phyloP scores from a whole-genome alignment of 2,888 invertebrate genomes.

The Calephelis perditalis region DNA sequence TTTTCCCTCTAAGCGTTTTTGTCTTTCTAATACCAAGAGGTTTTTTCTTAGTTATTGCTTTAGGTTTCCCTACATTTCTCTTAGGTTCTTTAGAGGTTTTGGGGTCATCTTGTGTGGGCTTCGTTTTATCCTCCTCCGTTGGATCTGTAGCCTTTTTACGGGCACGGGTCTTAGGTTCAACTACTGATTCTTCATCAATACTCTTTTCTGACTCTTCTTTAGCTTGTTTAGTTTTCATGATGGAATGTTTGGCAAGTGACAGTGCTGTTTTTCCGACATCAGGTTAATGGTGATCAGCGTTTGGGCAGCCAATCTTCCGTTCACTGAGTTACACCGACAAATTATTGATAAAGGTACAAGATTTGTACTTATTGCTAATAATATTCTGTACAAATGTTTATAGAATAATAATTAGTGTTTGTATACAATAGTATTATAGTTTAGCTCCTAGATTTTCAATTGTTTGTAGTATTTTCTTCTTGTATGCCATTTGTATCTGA shows the following conservation, averaged over 20 bases:
- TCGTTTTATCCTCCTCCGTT: constrained; percentile 57
- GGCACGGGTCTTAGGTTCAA: constrained; percentile 70
- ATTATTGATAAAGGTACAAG: constrained; percentile 12
- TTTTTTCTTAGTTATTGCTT: constrained; percentile 60
- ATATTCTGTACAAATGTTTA: constrained; percentile 17
- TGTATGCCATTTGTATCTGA: constrained; percentile 16
- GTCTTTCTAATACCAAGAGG: constrained; percentile 68
- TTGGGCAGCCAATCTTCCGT: constrained; percentile 20
- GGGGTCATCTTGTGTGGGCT: constrained; percentile 59
- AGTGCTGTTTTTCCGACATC: constrained; percentile 70
- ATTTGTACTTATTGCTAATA: constrained; percentile 16
- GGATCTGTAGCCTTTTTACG: constrained; percentile 67
- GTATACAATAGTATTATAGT: constrained; percentile 14
- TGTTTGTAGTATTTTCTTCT: constrained; percentile 4
- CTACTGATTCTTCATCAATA: constrained; percentile 60
- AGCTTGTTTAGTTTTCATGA: constrained; percentile 73
- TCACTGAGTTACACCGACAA: constrained; percentile 15
- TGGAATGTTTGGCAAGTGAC: constrained; percentile 71
- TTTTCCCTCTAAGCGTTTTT: constrained; percentile 56
- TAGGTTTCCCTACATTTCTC: constrained; percentile 57
- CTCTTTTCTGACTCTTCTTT: constrained; percentile 68
- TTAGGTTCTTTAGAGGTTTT: constrained; percentile 66
- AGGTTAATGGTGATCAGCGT: constrained; percentile 50
- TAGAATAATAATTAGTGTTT: constrained; percentile 21
- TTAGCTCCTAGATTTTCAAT: constrained; percentile 14